phyloP scores from a whole-genome alignment of 92 coral and sea anemone genomes.

The Phymanthus crucifer region DNA sequence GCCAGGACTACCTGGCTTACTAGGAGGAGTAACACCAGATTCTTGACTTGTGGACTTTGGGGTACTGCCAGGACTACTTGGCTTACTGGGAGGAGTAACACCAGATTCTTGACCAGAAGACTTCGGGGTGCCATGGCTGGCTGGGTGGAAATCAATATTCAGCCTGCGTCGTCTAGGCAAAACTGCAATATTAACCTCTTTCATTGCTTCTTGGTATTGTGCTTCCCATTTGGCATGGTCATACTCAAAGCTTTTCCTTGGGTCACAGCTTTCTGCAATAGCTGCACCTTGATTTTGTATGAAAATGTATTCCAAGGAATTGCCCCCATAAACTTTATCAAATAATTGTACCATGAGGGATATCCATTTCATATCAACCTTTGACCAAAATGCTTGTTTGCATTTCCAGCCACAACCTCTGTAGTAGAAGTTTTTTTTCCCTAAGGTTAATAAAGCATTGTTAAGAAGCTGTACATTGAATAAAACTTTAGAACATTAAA shows the following conservation, averaged over 20 bases:
- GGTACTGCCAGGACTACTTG: not conserved
- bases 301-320: conserved; percentile 29
- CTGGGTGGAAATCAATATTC: not conserved
- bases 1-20: not conserved
- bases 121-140: not conserved
- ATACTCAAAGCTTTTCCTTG: conserved; percentile 27
- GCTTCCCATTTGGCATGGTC: conserved; percentile 51
- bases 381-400: conserved; percentile 27
- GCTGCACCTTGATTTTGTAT: conserved; percentile 34
- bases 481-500: not conserved
- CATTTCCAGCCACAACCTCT: conserved; percentile 63
- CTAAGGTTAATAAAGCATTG: conserved; percentile 23
- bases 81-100: not conserved
- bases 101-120: not conserved
- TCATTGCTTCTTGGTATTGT: conserved; percentile 18
- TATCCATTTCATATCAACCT: conserved; percentile 45
- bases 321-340: conserved; percentile 40
- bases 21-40: not conserved
- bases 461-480: not conserved
- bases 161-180: conserved; percentile 8
- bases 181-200: conserved; percentile 4
- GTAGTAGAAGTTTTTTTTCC: conserved; percentile 35
- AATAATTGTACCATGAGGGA: conserved; percentile 15
- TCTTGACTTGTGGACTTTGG: not conserved
- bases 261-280: conserved; percentile 29